Base-by-base conservation (phyloP, 2,888 invertebrate species). In the Meganola albula region DNA sequence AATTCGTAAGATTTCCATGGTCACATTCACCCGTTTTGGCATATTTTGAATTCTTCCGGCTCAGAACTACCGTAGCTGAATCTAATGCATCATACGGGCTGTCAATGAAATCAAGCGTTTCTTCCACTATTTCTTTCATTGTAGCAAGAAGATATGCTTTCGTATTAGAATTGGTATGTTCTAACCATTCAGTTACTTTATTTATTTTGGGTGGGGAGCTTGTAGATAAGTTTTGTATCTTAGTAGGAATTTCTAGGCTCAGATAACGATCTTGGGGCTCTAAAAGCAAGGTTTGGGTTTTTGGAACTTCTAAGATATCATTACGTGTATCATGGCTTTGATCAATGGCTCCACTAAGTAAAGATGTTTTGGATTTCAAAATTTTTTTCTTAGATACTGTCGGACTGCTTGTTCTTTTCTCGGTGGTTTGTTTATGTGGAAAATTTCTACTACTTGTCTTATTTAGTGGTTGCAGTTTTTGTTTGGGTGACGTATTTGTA, bases 81-180 rank as follows among this genome's bases (percentile, higher is more conserved):
- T 58, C 58, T 11, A 53, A 43, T 20, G 48, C 36, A 16, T 51
- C 45, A 25, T 39, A 36, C 12, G 58, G 33, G 27, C 36, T 44
- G 25, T 50, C 41, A 25, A 71, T 58, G 34, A 57, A 55, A 37
- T 67, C 53, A 24, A 77, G 37, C n/a, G 59, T 53, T 29, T 75
- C 69, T 46, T 74, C 75, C 9, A 76, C 45, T 37, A 77, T 39
- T 27, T 55, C 47, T 31, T 52, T 64, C 50, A 76, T 63, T 20
- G 40, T 49, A 31, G 38, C 29, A 14, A 42, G 31, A 33, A 57
- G 42, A 32, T 46, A 43, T 1, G 42, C 30, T 4, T 58, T 40
- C 26, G 34, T 59, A 14, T 32, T 34, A 10, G 36, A 22, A 35
- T 42, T 41, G 5, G 50, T 37, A 29, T 38, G 44, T 8, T 50